phyloP scores from a whole-genome alignment of 1,140 invertebrate species.

The Cotesia typhae region DNA sequence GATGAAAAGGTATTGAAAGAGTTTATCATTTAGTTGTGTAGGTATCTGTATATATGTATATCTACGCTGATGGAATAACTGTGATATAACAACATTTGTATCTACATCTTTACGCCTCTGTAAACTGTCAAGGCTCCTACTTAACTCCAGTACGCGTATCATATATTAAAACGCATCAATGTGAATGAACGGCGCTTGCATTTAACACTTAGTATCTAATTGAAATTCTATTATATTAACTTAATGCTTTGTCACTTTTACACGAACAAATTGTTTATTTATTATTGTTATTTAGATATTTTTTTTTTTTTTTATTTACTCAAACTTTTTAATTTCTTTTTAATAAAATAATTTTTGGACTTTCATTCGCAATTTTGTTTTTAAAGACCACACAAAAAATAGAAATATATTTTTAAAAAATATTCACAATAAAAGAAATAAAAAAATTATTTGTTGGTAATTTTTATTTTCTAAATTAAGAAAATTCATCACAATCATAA shows the following conservation, averaged over 20 bases:
- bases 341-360: no score
- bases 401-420: no score
- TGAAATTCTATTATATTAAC: constrained; percentile 1
- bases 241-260: not conserved
- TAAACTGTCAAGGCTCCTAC: constrained; percentile 33
- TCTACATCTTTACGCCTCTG: constrained; percentile 35
- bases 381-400: no score
- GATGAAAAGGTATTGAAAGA: constrained; percentile 17
- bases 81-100: constrained; percentile 18
- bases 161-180: not conserved
- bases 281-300: not conserved
- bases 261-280: not conserved
- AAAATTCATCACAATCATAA: no score
- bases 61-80: constrained; percentile 23
- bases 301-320: not conserved
- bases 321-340: no score
- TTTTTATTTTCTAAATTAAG: no score
- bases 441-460: no score
- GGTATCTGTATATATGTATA: no score
- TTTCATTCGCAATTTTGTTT: no score
- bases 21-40: constrained; percentile 16
- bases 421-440: no score
- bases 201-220: constrained; percentile 7
- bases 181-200: constrained; percentile 34
- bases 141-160: not conserved